Conservation (phyloP, 2,113 vertebrate genomes). For the Salvelinus fontinalis region DNA sequence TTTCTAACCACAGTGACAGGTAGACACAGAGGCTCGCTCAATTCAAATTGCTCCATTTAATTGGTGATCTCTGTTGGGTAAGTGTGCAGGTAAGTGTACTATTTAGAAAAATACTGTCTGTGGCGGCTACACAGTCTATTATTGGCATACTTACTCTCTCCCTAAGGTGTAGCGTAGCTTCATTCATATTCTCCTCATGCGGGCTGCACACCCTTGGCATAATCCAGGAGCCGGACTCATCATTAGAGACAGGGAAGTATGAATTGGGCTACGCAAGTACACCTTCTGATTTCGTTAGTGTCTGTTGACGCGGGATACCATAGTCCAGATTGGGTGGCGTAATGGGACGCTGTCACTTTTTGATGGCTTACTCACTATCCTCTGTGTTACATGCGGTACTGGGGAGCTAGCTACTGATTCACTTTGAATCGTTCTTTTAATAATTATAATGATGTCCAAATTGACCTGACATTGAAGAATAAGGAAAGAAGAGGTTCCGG, state of each 20-base stretch:
- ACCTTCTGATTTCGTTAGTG: background rate
- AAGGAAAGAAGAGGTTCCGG: too few relatives aligned
- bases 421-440: too few relatives aligned
- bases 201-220: background rate
- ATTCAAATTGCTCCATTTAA: conserved; percentile 51
- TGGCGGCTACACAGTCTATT: background rate
- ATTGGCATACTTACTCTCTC: conserved; percentile 3
- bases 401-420: too few relatives aligned
- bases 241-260: background rate
- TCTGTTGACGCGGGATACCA: too few relatives aligned
- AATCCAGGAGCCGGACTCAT: background rate
- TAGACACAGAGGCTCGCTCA: conserved; percentile 36
- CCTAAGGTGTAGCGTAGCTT: conserved; percentile 34
- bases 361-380: too few relatives aligned
- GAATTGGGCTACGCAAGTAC: background rate
- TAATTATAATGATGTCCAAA: too few relatives aligned
- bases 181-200: conserved; percentile 12
- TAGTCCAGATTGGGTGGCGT: too few relatives aligned
- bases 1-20: conserved; percentile 47
- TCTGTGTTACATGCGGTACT: too few relatives aligned
- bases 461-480: too few relatives aligned
- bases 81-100: conserved; percentile 6
- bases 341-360: too few relatives aligned
- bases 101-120: conserved; percentile 3
- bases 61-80: conserved; percentile 40